phyloP scores from a whole-genome alignment of 1,140 invertebrate species.

The Drosophila chauvacae region DNA sequence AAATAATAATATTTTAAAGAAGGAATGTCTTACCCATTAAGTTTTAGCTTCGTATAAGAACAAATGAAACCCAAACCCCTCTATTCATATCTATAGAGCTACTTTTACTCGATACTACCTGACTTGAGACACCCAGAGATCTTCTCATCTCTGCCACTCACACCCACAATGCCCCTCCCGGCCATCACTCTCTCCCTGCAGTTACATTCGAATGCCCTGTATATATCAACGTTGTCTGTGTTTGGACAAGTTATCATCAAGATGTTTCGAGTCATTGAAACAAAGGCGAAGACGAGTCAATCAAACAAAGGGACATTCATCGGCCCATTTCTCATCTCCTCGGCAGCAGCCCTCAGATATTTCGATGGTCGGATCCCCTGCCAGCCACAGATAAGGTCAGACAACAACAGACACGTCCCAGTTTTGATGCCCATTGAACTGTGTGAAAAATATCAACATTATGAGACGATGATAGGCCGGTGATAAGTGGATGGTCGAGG shows the following conservation, averaged over 20 bases:
- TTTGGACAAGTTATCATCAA: slow-evolving; percentile 79
- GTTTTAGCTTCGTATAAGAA: too few relatives aligned
- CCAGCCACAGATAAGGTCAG: slow-evolving; percentile 46
- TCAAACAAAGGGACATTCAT: slow-evolving; percentile 72
- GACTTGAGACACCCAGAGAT: background rate
- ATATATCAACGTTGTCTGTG: slow-evolving; percentile 28
- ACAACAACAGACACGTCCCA: slow-evolving; percentile 56
- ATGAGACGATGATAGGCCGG: slow-evolving; percentile 60
- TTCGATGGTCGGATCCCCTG: slow-evolving; percentile 11
- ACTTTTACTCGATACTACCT: background rate
- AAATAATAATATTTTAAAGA: too few relatives aligned
- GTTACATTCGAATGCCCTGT: slow-evolving; percentile 1
- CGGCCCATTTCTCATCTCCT: slow-evolving; percentile 44
- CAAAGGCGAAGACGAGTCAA: slow-evolving; percentile 74
- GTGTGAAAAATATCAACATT: slow-evolving; percentile 75
- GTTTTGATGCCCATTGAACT: slow-evolving; percentile 71
- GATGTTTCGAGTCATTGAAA: slow-evolving; percentile 80
- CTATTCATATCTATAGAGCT: background rate
- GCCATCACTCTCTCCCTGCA: background rate
- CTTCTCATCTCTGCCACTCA: slow-evolving; percentile 6
- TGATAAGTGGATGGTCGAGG: slow-evolving; percentile 12
- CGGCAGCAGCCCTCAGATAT: slow-evolving; percentile 20
- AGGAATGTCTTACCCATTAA: background rate
- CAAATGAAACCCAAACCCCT: background rate
- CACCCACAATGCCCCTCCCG: background rate